Base-by-base conservation (phyloP, 53 echinoderm and acorn worm genomes). In the Holothuria leucospilota region DNA sequence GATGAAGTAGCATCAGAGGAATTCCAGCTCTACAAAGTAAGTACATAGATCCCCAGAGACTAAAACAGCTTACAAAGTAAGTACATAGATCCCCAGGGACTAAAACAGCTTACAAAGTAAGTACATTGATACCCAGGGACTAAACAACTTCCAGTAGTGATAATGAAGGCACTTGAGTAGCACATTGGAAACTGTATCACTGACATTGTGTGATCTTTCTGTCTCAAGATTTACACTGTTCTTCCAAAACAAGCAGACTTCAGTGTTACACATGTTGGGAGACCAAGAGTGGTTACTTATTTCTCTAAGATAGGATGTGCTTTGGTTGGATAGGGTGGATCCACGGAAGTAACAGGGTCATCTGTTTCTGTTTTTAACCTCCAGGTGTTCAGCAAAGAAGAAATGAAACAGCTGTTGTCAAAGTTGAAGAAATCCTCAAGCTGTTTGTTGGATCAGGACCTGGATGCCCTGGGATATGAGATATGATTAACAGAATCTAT, bases 381-480 rank as follows among this genome's bases (percentile, higher is more conserved):
- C 13, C 87, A 97, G 98, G 98, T 97, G 23, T 97, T 97, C 89
- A 90, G 41, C 34, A 78, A 88, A 63, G 85, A 71, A 52, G 98
- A 97, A 78, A 74, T 97, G 65, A 89, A 86, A 41, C 93, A 91
- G 81, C 82, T 97, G 12, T 87, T 97, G 34, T 82, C 88, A 16
- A 91, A 90, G 78, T 84, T 91, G 40, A 66, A 95, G 46, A 95
- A 95, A 30, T 97, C 98, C 2, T 97, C 98, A 14, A 82, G 91
- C 56, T 82, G 86, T n/a, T 88, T 97, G 8, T 88, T 97, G 28
- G 91, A 97, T 49, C 85, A 93, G 12, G 89, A 90, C 62, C 81
- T 97, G 25, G 98, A 97, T 86, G 91, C 98, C 4, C 87, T 97
- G 0, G 98, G 98, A 29, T 95, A 95, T 34, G 96, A 96, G 69